Conservation (phyloP, 92 coral and sea anemone genomes). For the Phenganax marumi region DNA sequence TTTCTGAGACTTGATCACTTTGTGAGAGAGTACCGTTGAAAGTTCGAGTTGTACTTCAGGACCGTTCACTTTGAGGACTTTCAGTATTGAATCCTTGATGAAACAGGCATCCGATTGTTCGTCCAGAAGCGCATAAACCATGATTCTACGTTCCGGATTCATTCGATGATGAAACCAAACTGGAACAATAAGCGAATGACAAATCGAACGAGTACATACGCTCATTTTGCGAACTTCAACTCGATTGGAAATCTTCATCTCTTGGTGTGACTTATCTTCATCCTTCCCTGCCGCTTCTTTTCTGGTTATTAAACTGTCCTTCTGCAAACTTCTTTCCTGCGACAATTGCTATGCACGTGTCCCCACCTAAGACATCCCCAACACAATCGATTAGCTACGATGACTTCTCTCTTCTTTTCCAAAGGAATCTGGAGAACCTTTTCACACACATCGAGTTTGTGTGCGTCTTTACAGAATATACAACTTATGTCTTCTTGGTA, state of each 20-base stretch:
- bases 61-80: conserved; percentile 44
- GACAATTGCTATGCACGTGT: not conserved
- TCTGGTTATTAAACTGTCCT: not conserved
- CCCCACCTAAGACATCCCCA: conserved; percentile 23
- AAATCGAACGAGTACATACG: no score
- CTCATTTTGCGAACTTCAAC: no score
- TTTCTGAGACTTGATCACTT: conserved; percentile 33
- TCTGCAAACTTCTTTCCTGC: conserved; percentile 17
- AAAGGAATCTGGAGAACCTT: no score
- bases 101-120: no score
- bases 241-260: no score
- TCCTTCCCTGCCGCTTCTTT: no score
- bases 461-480: no score
- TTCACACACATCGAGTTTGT: no score
- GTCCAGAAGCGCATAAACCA: conserved; percentile 52
- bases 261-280: no score
- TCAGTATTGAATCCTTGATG: conserved; percentile 37
- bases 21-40: conserved; percentile 47
- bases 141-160: conserved; percentile 25
- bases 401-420: not conserved
- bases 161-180: conserved; percentile 57
- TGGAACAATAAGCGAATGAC: no score
- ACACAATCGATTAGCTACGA: no score
- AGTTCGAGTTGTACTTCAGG: conserved; percentile 51
- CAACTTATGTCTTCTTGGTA: no score